Percentiles rank a stretch among this genome's conserved stretches.
These are phyloP conservation scores for Cacoxenus indagator DNA, from an alignment of 2,888 invertebrate species.

Conservation along the genomic window DNA sequence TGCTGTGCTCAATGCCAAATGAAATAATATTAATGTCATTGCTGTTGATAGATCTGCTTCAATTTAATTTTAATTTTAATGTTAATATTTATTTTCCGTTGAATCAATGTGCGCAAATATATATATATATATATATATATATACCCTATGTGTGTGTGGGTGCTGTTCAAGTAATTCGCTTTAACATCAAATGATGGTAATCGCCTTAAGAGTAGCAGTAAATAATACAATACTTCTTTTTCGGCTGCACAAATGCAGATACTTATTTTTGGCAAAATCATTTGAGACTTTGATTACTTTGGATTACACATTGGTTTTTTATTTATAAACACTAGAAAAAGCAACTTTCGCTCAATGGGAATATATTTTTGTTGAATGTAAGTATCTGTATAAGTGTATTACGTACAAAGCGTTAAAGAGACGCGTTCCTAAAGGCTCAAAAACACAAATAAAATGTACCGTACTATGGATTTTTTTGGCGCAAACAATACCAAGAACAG, in stretches of 20 bases:
- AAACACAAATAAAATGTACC: slow-evolving; percentile 2
- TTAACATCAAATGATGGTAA: slow-evolving; percentile 19
- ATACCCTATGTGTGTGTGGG: slow-evolving; percentile 25
- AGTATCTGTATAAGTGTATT: neutral
- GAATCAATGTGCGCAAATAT: neutral
- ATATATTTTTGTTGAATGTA: neutral
- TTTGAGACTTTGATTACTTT: neutral
- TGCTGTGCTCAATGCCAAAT: slow-evolving; percentile 11
- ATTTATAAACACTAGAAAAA: slow-evolving; percentile 50
- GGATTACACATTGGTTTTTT: slow-evolving; percentile 51
- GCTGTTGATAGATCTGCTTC: slow-evolving; percentile 19
- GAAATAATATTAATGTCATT: slow-evolving; percentile 24
- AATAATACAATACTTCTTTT: slow-evolving; percentile 8
- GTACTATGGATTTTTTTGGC: neutral
- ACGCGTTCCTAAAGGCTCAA: neutral
- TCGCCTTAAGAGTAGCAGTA: slow-evolving; percentile 8
- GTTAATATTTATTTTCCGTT: slow-evolving; percentile 18
- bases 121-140: neutral
- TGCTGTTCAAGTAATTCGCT: slow-evolving; percentile 21
- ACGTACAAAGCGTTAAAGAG: neutral
- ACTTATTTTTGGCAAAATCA: slow-evolving; percentile 4
- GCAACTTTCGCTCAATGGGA: neutral
- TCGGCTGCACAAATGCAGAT: neutral
- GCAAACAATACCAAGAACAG: neutral
- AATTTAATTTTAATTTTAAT: slow-evolving; percentile 28